A percentile compares a stretch with the other conserved stretches of the same genome.
These are phyloP conservation scores for Brachionichthys hirsutus DNA, from an alignment of 2,113 vertebrate genomes.

Conservation along the genomic window DNA sequence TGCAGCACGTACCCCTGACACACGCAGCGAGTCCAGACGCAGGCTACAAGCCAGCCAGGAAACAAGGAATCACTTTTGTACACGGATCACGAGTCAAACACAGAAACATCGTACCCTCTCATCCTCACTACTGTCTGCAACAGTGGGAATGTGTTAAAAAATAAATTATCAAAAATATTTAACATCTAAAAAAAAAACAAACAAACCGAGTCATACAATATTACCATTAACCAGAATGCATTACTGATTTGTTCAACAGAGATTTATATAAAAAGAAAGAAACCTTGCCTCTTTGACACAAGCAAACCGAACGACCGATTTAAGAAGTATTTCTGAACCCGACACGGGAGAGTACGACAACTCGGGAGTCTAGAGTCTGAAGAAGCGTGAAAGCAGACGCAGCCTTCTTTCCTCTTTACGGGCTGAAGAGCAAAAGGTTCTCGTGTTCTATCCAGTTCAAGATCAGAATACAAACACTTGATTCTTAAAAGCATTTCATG, in stretches of 20 bases:
- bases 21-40: constrained; percentile 32
- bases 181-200: constrained; percentile 63
- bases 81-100: constrained; percentile 53
- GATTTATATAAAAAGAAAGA: constrained; percentile 39
- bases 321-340: not conserved
- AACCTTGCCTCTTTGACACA: constrained; percentile 47
- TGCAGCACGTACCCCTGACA: constrained; percentile 36
- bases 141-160: constrained; percentile 71
- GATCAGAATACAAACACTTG: too few species aligned
- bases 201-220: constrained; percentile 57
- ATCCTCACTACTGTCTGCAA: constrained; percentile 59
- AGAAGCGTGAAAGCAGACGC: too few species aligned
- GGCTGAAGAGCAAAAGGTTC: too few species aligned
- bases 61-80: constrained; percentile 58
- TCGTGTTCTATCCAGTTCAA: constrained; percentile 6
- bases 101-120: constrained; percentile 65
- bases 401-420: too few species aligned
- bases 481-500: not conserved
- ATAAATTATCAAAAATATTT: constrained; percentile 81
- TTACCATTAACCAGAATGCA: constrained; percentile 59
- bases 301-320: constrained; percentile 35
- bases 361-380: too few species aligned
- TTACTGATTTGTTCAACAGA: constrained; percentile 71
- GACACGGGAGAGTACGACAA: too few species aligned
- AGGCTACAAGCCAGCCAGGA: constrained; percentile 4